These are phyloP conservation scores for Monodelphis domestica DNA, from an alignment of 2,797 vertebrate genomes.

Conservation along the genomic window DNA sequence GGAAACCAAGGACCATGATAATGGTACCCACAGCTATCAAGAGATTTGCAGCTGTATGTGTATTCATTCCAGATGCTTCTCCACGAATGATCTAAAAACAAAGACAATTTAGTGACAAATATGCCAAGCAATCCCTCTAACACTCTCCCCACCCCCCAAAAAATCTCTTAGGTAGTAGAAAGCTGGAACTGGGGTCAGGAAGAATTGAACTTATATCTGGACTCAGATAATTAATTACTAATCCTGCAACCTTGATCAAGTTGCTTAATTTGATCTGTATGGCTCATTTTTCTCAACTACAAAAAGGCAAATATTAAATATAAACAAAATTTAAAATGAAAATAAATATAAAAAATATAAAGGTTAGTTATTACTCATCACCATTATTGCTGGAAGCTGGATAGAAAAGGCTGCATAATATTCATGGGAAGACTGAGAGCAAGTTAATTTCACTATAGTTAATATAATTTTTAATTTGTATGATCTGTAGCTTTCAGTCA, in stretches of 20 bases:
- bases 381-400: not conserved
- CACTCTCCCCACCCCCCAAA: not conserved
- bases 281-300: too few relatives aligned
- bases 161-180: not conserved
- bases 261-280: not conserved
- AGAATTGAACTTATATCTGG: not conserved
- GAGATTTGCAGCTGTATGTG: slow-evolving; percentile 76
- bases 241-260: not conserved
- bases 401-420: not conserved
- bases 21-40: slow-evolving; percentile 90
- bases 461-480: slow-evolving; percentile 31
- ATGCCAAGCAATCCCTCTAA: slow-evolving; percentile 7
- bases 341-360: too few relatives aligned
- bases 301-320: too few relatives aligned
- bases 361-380: not conserved
- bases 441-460: slow-evolving; percentile 13
- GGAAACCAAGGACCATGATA: slow-evolving; percentile 93
- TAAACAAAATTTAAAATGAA: too few relatives aligned
- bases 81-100: slow-evolving; percentile 71
- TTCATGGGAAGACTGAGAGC: too few relatives aligned
- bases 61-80: accelerated
- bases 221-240: not conserved
- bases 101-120: slow-evolving; percentile 44
- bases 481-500: slow-evolving; percentile 22
- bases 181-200: not conserved